Base-by-base conservation (phyloP, 2,113 vertebrate species). In the Apodemus sylvaticus region DNA sequence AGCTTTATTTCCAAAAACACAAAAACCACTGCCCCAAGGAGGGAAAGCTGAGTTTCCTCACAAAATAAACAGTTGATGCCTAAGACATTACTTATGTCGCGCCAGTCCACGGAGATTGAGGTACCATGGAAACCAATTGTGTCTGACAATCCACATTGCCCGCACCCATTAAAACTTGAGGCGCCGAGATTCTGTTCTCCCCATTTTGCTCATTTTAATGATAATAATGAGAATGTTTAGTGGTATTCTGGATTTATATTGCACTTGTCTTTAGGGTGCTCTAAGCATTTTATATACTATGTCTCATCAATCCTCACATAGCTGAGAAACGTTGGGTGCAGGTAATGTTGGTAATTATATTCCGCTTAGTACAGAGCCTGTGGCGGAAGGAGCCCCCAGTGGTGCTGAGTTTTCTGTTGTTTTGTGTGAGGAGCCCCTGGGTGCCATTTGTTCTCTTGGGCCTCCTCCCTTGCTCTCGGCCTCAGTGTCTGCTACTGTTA, bases 1-100 rank as follows among this genome's bases (percentile, higher is more conserved):
- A 93, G 73, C 88, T 97, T 97, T 96, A 94, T 97, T 97, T 97
- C 58, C 86, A 79, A 73, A 97, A 92, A 64, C 55, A 92, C 79
- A 96, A 77, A 91, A 95, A 81, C 12, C 76, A 51, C 81, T 89
- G 94, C 94, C 89, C 22, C 0, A 0, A 90, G 92, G 86, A 94
- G 78, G 77, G 60, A 94, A 88, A 93, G 92, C 95, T 95, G 94
- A 93, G 60, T 96, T 96, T 93, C 39, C 53, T n/a, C 34, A 45
- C 70, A 94, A 97, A 95, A 95, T 96, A 96, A 94, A 95, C 92
- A 94, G 90, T 81, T 92, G 93, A 95, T 96, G 73, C 60, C 71
- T 94, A 78, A 89, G 85, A 71, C 86, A 95, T 97, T 53, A 94
- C 90, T 96, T 78, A 82, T 1, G 17, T 90, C 11, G 0, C 5